These are phyloP conservation scores for Pseudorectes ferrugineus DNA, from an alignment of 2,113 vertebrate genomes.

Conservation along the genomic window DNA sequence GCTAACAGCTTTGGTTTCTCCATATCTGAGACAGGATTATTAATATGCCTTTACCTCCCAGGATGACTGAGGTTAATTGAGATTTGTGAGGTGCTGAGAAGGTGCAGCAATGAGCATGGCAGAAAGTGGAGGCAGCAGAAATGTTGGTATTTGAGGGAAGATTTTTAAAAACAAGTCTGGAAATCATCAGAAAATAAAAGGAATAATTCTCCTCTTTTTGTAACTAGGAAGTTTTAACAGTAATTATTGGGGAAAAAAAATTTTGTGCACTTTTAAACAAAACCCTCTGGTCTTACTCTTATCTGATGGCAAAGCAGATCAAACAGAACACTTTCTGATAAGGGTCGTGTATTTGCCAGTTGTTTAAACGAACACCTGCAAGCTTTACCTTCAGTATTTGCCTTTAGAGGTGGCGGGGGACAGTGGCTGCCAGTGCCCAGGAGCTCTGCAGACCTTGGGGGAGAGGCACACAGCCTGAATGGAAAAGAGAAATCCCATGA, in stretches of 20 bases:
- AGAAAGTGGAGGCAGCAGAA: neutral
- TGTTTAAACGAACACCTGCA: neutral
- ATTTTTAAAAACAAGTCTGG: neutral
- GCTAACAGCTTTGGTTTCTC: neutral
- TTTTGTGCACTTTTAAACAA: neutral
- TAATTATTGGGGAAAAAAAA: accelerated
- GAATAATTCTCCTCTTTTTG: neutral
- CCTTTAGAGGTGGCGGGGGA: neutral
- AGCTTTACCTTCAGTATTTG: constrained; percentile 15
- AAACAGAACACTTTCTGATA: neutral
- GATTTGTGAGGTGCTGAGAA: constrained; percentile 24
- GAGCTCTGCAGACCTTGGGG: neutral
- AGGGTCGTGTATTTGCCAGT: neutral
- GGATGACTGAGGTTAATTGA: constrained; percentile 31
- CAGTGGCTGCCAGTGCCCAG: neutral
- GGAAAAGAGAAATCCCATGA: accelerated
- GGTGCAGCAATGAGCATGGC: neutral
- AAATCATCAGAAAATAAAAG: neutral
- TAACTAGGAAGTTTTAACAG: neutral
- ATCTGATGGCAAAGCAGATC: constrained; percentile 3
- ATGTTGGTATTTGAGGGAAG: neutral
- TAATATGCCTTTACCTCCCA: constrained; percentile 4
- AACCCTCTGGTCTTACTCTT: neutral
- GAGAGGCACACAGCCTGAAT: neutral
- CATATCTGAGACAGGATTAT: neutral